Conservation (phyloP, 2,113 vertebrate species). For the Chroicocephalus ridibundus region DNA sequence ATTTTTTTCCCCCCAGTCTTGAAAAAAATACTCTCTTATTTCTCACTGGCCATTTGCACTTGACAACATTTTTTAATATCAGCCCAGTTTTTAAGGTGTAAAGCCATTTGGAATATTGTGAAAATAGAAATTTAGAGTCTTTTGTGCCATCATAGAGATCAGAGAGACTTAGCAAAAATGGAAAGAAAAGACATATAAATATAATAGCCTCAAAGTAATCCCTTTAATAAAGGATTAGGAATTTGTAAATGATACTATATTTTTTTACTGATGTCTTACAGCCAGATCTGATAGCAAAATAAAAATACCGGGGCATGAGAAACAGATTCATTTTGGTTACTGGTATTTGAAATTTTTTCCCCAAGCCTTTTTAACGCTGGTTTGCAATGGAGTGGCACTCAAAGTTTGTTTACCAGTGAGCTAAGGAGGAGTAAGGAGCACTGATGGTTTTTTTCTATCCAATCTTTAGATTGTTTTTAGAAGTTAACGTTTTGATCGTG, state of each 20-base stretch:
- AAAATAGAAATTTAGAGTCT: neutral
- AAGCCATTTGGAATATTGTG: neutral
- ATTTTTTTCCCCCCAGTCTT: accelerated
- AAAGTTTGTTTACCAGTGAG: neutral
- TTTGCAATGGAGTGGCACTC: neutral
- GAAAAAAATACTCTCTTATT: neutral
- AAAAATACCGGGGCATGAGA: neutral
- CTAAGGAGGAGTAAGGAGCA: neutral
- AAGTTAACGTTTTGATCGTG: neutral
- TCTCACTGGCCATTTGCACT: neutral
- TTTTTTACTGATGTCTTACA: conserved; percentile 24
- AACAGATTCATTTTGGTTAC: neutral
- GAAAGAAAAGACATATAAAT: conserved; percentile 27
- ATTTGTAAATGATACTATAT: conserved; percentile 34
- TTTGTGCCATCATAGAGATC: neutral
- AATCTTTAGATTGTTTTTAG: neutral
- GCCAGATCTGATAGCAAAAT: conserved; percentile 11
- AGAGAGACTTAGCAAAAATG: conserved; percentile 18
- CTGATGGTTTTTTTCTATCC: neutral
- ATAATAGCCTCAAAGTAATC: conserved; percentile 38
- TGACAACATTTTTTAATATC: neutral
- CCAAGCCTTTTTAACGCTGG: neutral
- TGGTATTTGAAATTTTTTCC: neutral
- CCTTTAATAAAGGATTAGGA: conserved; percentile 54
- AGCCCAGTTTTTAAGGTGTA: neutral